A percentile compares a stretch with the other conserved stretches of the same genome.
Conservation (phyloP, 2,797 vertebrate species). For the Falco rusticolus region DNA sequence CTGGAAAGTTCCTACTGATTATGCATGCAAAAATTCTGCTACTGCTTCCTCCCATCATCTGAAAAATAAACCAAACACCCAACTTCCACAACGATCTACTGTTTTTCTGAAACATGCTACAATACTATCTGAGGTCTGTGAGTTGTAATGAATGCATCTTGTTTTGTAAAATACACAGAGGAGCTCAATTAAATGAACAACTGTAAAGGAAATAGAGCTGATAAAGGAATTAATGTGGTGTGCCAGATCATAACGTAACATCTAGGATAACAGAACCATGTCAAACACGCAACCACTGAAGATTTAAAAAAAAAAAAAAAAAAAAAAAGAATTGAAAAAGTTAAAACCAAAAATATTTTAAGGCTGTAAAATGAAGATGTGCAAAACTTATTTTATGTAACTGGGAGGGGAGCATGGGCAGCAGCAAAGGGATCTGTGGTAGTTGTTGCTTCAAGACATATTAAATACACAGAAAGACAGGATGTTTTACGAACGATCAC, state of each 20-base stretch:
- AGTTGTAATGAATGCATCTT: slow-evolving; percentile 58
- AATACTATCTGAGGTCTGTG: slow-evolving; percentile 40
- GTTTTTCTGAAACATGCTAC: slow-evolving; percentile 30
- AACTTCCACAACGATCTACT: slow-evolving; percentile 48
- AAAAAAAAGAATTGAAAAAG: not conserved
- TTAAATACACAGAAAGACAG: not conserved
- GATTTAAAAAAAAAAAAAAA: not conserved
- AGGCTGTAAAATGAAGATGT: not conserved
- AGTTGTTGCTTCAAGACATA: not conserved
- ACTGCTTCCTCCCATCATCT: slow-evolving; percentile 52
- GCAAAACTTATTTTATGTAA: not conserved
- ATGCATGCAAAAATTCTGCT: slow-evolving; percentile 61
- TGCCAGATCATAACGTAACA: slow-evolving; percentile 64
- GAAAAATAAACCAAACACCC: slow-evolving; percentile 62
- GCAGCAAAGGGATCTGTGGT: not conserved
- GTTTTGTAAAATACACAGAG: slow-evolving; percentile 68
- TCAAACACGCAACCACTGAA: slow-evolving; percentile 55
- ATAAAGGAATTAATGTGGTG: slow-evolving; percentile 68
- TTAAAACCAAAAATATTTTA: slow-evolving; percentile 21
- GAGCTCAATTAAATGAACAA: slow-evolving; percentile 67
- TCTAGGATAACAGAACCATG: slow-evolving; percentile 68
- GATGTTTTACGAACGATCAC: not conserved
- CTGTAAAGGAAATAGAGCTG: slow-evolving; percentile 67
- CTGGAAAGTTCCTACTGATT: slow-evolving; percentile 67
- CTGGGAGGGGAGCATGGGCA: not conserved